Base-by-base conservation (phyloP, 2,888 invertebrate species). In the Pharmacophagus antenor region DNA sequence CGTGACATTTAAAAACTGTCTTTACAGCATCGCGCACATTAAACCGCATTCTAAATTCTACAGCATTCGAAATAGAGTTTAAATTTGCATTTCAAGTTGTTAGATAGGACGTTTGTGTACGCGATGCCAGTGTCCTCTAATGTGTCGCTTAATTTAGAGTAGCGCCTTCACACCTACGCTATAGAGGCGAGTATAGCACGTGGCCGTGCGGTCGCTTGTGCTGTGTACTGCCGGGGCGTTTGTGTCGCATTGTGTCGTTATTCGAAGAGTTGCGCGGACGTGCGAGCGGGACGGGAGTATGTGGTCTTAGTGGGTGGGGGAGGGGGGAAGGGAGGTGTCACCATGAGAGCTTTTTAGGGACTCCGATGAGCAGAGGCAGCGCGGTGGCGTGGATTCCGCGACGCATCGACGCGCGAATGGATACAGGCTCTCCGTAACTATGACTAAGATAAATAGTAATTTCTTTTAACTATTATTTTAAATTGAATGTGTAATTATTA, bases 1-100 rank as follows among this genome's bases (percentile, higher is more conserved):
- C 84, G 86, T 88, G 89, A 90, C 89, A 89, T 88, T 88, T 88
- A 87, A 88, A 89, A 90, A 89, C 83, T 85, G 88, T 89, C 90
- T 89, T 83, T 89, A 86, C 85, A 82, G 76, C 80, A 80, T 83
- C 81, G 80, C 74, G 69, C 70, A 63, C 57, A 47, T 47, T 25
- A 47, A 66, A 68, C 17, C 8, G 58, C 20, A 77, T 70, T 70
- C 58, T 67, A 42, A 62, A 42, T 37, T 63, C 63, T 79, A 70
- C 47, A 1, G 0, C 7, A 2, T 2, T 5, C 0, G 0, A 0
- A 0, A 0, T 70, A 82, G 71, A 74, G 80, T 71, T 66, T 53
- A 72, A 47, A 67, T 12, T 20, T 4, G 70, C 81, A 1, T 25
- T 5, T 47, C 56, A 48, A 1, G 4, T 1, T 0, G 22, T 55